Base-by-base conservation (phyloP, 1,140 invertebrate genomes). In the Orius insidiosus region DNA sequence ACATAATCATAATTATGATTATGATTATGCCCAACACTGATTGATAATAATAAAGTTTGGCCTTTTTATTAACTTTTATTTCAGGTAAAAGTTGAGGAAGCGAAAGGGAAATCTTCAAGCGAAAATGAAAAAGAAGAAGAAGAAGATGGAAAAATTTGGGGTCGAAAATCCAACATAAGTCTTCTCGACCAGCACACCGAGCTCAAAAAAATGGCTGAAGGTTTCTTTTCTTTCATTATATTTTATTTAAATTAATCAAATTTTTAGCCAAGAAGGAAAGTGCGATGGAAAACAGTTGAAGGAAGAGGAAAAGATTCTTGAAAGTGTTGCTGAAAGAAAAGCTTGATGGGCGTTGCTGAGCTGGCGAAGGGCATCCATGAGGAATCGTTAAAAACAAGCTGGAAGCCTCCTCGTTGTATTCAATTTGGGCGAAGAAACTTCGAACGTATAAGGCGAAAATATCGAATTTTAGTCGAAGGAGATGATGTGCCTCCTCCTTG, bases 261-360 rank as follows among this genome's bases (percentile, higher is more conserved):
- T 47, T 64, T 66, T 32, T 46, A 80, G 88, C 86, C 1, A 78
- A 87, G 47, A 95, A 95, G 58, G 80, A 97, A 53, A 94, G 85
- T 57, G 89, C 87, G 11, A 77, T 85, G 49, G 94, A 98, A 61
- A 86, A 57, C 86, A 95, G 55, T 66, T 95, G 1, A 87, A 92
- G 55, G 94, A 98, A 62, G 96, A 99, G 65, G 84, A 96, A 58
- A 93, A 95, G 61, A 94, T 98, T 53, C 67, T 98, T 45, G 87
- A 98, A 66, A 95, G 85, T 68, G 90, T 98, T 7, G 87, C 92
- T 2, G 90, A 97, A 63, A 93, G 89, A 58, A 90, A 86, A 65
- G 92, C 90, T 55, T 97, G 42, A 92, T 92, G 84, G 89, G 87
- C 53, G 92, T 94, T 19, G 79, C 85, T 47, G 93, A 97, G 66